Conservation (phyloP, 2,113 vertebrate species). For the Sinosuthora webbiana region DNA sequence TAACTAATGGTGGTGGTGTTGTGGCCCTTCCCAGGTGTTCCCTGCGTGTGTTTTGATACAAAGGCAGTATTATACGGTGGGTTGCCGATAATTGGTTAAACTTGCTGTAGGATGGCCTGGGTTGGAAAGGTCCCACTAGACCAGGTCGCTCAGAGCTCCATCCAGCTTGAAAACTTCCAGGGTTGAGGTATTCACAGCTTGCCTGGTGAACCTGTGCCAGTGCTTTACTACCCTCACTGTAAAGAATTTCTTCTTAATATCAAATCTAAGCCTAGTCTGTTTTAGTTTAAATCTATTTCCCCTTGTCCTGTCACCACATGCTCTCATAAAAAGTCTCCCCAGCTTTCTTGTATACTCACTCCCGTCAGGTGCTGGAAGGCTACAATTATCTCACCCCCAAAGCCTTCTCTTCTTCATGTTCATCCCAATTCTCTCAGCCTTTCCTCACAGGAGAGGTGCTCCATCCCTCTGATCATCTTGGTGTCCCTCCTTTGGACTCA, state of each 20-base stretch:
- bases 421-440: background rate
- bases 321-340: background rate
- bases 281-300: background rate
- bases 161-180: background rate
- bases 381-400: background rate
- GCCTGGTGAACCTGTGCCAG: background rate
- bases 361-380: background rate
- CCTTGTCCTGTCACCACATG: background rate
- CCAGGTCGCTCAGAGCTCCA: background rate
- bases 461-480: background rate
- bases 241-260: background rate
- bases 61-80: accelerated
- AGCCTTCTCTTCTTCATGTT: background rate
- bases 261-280: background rate
- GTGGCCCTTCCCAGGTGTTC: background rate
- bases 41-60: background rate
- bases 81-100: background rate
- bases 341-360: background rate
- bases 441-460: background rate
- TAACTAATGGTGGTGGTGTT: background rate
- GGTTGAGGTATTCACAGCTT: background rate
- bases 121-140: background rate
- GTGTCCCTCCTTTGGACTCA: background rate
- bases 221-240: background rate
- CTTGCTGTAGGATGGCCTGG: background rate